Evolutionary conservation across 2,113 vertebrate genomes (phyloP).

Genomic region (Axis porcinus): DNA sequence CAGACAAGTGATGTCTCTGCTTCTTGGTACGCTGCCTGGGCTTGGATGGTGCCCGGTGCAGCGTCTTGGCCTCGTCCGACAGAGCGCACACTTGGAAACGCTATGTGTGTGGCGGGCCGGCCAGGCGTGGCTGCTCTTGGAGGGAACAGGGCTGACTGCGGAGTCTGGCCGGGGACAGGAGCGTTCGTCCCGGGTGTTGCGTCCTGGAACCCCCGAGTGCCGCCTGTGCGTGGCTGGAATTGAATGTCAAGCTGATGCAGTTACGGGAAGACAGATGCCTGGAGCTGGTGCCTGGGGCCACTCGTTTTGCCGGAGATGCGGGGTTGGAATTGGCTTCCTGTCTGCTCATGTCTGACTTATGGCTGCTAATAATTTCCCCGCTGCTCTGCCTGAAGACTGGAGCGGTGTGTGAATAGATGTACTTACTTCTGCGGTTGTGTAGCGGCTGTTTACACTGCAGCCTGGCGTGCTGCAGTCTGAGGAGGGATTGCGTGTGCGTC

Average conservation of each 20-base stretch:
- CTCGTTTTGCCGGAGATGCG: accelerated
- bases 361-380: neutral
- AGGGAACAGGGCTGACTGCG: neutral
- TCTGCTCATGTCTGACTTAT: neutral
- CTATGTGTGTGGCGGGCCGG: accelerated
- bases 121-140: neutral
- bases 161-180: neutral
- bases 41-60: neutral
- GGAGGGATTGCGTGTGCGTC: neutral
- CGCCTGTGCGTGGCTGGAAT: neutral
- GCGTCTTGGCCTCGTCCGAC: accelerated
- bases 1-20: neutral
- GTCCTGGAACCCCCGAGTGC: accelerated
- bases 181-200: accelerated
- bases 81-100: accelerated
- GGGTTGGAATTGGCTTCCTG: neutral
- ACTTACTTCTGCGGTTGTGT: accelerated
- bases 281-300: neutral
- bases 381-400: neutral
- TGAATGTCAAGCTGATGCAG: neutral
- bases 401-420: accelerated
- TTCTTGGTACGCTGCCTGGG: neutral
- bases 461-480: neutral
- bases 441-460: accelerated
- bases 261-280: neutral